Conservation (phyloP, 2,888 invertebrate genomes). For the Limnephilus rhombicus region DNA sequence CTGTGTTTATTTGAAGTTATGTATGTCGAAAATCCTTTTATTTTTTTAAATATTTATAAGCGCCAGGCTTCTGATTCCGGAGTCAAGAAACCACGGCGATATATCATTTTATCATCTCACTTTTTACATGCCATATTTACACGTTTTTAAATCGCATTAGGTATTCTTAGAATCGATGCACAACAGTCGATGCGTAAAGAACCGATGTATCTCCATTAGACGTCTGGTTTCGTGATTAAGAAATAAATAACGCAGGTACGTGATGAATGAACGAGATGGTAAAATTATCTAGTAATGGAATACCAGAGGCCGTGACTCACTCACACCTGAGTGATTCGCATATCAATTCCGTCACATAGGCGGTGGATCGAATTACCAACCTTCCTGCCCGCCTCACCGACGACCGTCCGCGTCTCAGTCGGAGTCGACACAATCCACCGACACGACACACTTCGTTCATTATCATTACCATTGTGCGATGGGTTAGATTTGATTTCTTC, state of each 20-base stretch:
- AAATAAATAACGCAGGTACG: slow-evolving; percentile 30
- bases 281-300: slow-evolving; percentile 45
- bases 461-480: background rate
- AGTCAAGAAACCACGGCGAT: background rate
- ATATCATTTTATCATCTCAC: background rate
- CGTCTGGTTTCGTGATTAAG: slow-evolving; percentile 10
- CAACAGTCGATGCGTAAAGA: background rate
- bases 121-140: background rate
- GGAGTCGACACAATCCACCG: background rate
- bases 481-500: no score
- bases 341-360: slow-evolving; percentile 37
- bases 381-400: background rate
- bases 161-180: background rate
- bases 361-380: slow-evolving; percentile 25
- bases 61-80: background rate
- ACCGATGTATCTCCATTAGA: background rate
- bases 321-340: slow-evolving; percentile 41
- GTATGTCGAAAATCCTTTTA: background rate
- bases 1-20: background rate
- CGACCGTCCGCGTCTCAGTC: background rate
- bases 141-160: background rate
- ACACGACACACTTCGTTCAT: background rate
- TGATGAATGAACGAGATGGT: slow-evolving; percentile 35
- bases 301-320: slow-evolving; percentile 43
- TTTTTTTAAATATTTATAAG: background rate